These are phyloP conservation scores for Mimumesa dahlbomi DNA, from an alignment of 2,888 invertebrate species.

Conservation along the genomic window DNA sequence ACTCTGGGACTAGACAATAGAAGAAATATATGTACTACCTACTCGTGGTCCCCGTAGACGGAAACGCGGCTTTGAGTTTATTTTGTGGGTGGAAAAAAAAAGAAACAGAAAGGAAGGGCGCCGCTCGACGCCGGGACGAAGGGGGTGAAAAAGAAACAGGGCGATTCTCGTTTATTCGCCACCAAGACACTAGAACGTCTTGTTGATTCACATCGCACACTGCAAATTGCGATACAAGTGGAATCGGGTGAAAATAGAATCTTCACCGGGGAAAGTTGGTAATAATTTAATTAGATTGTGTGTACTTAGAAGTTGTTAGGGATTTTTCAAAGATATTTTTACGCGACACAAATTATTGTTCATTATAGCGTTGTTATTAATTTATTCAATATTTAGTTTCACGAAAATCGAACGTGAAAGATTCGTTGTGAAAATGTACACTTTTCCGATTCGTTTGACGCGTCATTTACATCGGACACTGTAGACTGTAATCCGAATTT, in stretches of 20 bases:
- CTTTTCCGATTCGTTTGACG: too few species aligned
- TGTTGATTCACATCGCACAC: too few species aligned
- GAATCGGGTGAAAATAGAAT: background rate
- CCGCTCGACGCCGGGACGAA: constrained; percentile 3
- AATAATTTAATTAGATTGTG: too few species aligned
- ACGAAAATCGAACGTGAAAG: too few species aligned
- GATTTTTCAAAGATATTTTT: background rate
- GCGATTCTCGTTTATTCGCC: constrained; percentile 48
- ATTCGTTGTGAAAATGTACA: too few species aligned
- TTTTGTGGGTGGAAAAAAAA: constrained; percentile 38
- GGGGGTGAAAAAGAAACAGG: constrained; percentile 51
- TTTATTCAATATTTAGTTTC: too few species aligned
- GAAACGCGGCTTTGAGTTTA: constrained; percentile 66
- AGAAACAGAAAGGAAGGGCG: constrained; percentile 25
- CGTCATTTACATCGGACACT: too few species aligned
- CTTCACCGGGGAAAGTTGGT: background rate
- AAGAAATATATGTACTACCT: constrained; percentile 75
- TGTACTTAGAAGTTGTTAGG: background rate
- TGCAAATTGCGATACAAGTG: too few species aligned
- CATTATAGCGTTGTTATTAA: too few species aligned
- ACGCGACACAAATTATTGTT: too few species aligned
- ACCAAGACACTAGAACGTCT: too few species aligned
- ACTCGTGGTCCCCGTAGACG: constrained; percentile 60
- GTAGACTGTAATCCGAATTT: too few species aligned
- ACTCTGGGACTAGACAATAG: constrained; percentile 78